phyloP scores from a whole-genome alignment of 2,113 vertebrate species.

The Anguilla rostrata region DNA sequence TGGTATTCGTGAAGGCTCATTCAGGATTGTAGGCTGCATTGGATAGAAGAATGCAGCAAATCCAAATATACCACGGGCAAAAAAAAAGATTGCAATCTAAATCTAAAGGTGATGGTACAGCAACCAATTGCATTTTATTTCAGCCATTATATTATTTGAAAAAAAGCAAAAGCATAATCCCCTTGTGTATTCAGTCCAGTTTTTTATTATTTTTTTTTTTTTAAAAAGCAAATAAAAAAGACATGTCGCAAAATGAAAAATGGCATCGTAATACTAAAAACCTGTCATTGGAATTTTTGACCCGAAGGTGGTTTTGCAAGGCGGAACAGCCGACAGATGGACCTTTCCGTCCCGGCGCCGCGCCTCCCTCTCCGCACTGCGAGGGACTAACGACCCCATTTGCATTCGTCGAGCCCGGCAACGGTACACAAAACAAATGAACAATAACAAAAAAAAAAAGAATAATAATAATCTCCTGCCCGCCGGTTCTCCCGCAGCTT shows the following conservation, averaged over 20 bases:
- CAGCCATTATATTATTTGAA: no score
- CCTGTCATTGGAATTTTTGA: neutral
- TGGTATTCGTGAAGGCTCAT: neutral
- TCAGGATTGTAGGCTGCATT: no score
- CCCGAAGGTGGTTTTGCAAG: neutral
- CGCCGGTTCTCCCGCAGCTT: constrained; percentile 25
- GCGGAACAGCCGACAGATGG: constrained; percentile 16
- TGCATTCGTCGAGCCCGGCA: constrained; percentile 44
- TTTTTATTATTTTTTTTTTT: neutral
- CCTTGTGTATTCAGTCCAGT: neutral
- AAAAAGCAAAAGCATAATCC: no score
- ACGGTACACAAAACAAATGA: constrained; percentile 49
- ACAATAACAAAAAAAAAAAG: constrained; percentile 43
- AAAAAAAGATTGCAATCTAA: no score
- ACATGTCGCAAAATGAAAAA: neutral
- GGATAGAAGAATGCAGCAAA: no score
- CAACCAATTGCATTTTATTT: no score
- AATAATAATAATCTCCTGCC: constrained; percentile 29
- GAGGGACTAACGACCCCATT: constrained; percentile 55
- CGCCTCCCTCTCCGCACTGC: neutral
- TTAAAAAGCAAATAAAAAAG: neutral
- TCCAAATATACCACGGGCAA: no score
- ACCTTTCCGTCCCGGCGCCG: constrained; percentile 30
- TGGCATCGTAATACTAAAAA: neutral
- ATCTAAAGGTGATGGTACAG: no score